Conservation (phyloP, 2,113 vertebrate species). For the Prochilodus magdalenae region DNA sequence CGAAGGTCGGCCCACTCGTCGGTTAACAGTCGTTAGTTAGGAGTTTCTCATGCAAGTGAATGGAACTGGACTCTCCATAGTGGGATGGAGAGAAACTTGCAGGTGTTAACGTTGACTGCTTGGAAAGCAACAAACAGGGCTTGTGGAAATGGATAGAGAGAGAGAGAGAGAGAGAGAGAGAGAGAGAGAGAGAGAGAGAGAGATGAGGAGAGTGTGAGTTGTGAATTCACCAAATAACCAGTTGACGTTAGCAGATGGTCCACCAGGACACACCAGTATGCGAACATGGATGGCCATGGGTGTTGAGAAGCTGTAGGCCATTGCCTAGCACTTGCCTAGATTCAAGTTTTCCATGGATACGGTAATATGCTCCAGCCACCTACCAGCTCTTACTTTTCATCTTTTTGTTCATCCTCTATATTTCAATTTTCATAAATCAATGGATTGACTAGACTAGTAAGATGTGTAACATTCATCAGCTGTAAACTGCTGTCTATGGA, state of each 20-base stretch:
- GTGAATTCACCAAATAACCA: conserved; percentile 1
- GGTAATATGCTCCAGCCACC: conserved; percentile 84
- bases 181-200: not conserved
- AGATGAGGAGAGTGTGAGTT: no score
- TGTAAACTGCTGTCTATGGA: conserved; percentile 81
- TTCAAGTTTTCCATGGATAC: conserved; percentile 82
- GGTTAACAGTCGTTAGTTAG: conserved; percentile 46
- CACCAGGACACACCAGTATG: not conserved
- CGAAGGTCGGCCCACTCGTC: no score
- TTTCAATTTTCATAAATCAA: conserved; percentile 68
- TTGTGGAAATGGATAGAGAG: not conserved
- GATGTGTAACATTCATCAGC: conserved; percentile 87
- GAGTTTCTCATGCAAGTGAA: conserved; percentile 20
- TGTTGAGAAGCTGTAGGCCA: conserved; percentile 69
- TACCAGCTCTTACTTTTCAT: conserved; percentile 90
- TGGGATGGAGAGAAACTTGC: conserved; percentile 1
- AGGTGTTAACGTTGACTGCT: not conserved
- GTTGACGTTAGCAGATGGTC: not conserved
- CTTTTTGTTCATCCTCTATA: conserved; percentile 48
- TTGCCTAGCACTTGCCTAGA: conserved; percentile 82
- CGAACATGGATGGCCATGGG: conserved; percentile 6
- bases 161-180: not conserved
- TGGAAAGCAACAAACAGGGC: conserved; percentile 8
- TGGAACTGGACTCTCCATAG: conserved; percentile 4
- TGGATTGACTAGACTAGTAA: conserved; percentile 86